phyloP scores from a whole-genome alignment of 2,113 vertebrate species.

The Chiloscyllium plagiosum region DNA sequence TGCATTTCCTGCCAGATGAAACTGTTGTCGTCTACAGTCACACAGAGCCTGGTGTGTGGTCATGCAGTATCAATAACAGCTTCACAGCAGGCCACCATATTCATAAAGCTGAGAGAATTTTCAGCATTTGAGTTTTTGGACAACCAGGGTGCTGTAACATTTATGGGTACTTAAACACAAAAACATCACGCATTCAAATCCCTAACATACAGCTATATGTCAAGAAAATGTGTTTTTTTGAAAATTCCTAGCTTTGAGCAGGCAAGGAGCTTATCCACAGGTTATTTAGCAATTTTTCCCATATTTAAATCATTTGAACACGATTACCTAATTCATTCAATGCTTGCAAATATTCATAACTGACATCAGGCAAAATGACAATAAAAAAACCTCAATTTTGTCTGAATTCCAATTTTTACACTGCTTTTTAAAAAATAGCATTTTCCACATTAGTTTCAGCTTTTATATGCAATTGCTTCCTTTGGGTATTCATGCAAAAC shows the following conservation, averaged over 20 bases:
- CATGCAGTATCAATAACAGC: not conserved
- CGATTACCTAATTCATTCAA: not conserved
- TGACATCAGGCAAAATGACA: not conserved
- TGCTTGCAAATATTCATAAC: not conserved
- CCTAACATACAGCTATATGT: not conserved
- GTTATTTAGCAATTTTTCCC: not conserved
- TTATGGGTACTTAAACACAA: not conserved
- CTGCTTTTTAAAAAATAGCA: not conserved
- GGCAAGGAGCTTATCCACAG: not conserved
- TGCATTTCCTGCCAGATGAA: not conserved
- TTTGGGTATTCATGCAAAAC: no score
- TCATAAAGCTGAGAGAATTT: not conserved
- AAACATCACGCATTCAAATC: not conserved
- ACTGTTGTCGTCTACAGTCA: constrained; percentile 16
- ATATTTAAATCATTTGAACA: not conserved
- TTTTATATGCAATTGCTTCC: no score
- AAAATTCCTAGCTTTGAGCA: not conserved
- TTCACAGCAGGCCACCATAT: not conserved
- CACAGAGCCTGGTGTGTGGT: constrained; percentile 1
- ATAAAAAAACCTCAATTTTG: not conserved
- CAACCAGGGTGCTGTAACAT: not conserved
- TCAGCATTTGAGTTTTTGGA: not conserved
- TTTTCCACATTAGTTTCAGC: not conserved
- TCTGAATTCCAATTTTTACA: not conserved
- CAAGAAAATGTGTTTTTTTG: not conserved